Evolutionary conservation across 2,888 invertebrate genomes (phyloP).

Genomic region (Amphipoea oculea): DNA sequence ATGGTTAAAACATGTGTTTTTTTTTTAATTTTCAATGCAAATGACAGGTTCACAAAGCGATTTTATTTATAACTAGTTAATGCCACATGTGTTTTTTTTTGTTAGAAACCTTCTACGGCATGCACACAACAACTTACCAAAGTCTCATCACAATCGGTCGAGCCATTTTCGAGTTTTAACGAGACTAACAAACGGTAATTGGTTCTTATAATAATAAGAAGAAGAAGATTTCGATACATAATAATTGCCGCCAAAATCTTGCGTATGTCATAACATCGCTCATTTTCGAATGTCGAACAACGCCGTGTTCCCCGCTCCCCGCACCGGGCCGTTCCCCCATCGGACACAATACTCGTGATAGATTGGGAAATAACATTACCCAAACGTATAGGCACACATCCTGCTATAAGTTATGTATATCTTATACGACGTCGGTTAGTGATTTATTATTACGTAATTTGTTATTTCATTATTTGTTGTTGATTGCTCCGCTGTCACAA

Average conservation of each 20-base stretch:
- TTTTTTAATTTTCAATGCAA: no score
- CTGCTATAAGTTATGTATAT: slow-evolving; percentile 40
- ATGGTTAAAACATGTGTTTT: background rate
- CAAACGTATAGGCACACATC: slow-evolving; percentile 55
- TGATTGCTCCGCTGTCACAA: slow-evolving; percentile 42
- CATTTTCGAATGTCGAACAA: slow-evolving; percentile 51
- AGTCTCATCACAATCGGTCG: no score
- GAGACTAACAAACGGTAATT: no score
- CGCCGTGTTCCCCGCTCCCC: slow-evolving; percentile 60
- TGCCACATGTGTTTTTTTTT: no score
- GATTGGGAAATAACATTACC: slow-evolving; percentile 80
- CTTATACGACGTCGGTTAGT: slow-evolving; percentile 45
- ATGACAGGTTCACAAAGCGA: no score
- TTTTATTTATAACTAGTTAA: no score
- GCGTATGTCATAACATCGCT: slow-evolving; percentile 51
- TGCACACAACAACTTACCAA: no score
- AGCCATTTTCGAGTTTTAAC: no score
- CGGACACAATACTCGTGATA: slow-evolving; percentile 75
- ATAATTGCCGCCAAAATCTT: slow-evolving; percentile 38
- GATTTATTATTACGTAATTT: slow-evolving; percentile 62
- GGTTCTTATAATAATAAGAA: no score
- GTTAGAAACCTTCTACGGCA: no score
- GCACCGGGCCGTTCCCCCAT: slow-evolving; percentile 55
- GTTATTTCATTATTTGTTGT: slow-evolving; percentile 59
- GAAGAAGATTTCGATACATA: slow-evolving; percentile 3